A percentile compares a stretch with the other conserved stretches of the same genome.
Conservation (phyloP, 1,140 invertebrate species). For the Eufriesea mexicana region DNA sequence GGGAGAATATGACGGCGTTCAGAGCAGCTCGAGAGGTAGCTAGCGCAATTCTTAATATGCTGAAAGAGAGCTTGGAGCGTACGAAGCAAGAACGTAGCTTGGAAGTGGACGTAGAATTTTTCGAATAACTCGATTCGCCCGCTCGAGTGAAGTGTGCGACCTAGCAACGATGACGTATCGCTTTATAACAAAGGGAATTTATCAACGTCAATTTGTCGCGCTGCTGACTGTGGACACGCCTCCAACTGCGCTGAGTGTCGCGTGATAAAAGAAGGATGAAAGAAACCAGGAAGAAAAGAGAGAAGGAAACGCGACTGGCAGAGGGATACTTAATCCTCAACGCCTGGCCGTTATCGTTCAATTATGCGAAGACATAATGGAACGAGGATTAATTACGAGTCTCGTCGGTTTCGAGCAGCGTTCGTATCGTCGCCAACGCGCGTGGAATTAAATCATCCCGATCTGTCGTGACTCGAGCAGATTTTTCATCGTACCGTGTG, state of each 20-base stretch:
- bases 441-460: constrained; percentile 7
- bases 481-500: not conserved
- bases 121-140: constrained; percentile 56
- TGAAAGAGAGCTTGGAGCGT: not conserved
- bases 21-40: too few species aligned
- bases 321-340: constrained; percentile 45
- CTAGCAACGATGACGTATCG: constrained; percentile 63
- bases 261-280: not conserved
- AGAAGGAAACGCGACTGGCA: not conserved
- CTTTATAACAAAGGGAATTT: constrained; percentile 69
- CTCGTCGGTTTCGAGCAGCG: constrained; percentile 34
- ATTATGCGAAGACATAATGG: constrained; percentile 28
- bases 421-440: constrained; percentile 16
- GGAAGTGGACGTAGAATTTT: constrained; percentile 52
- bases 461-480: not conserved
- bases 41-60: not conserved
- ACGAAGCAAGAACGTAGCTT: too few species aligned
- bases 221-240: constrained; percentile 28
- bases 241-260: not conserved
- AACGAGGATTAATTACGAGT: constrained; percentile 59
- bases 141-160: constrained; percentile 18
- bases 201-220: constrained; percentile 69
- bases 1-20: not conserved
- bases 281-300: not conserved
- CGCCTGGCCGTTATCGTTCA: constrained; percentile 46